Evolutionary conservation across 1,140 invertebrate genomes (phyloP), one percentile per base, ranked within the genome.

Genomic region (Rhizoglyphus robini): DNA sequence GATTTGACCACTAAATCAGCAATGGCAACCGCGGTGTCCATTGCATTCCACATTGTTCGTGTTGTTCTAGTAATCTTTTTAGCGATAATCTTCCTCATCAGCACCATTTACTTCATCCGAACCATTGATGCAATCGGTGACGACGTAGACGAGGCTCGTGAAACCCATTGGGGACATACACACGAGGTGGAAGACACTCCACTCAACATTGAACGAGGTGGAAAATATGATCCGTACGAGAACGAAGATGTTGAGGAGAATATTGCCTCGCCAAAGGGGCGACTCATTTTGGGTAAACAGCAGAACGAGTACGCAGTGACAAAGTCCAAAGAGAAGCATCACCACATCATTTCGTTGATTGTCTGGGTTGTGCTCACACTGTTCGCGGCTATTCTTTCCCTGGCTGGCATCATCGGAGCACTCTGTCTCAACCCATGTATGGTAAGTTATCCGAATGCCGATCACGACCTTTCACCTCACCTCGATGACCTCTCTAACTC

Each of bases 91-190:
- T 64, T 64, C n/a, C 20, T 64, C 20, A 64, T 64, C 1, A 49
- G 46, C 25, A 31, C 41, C 3, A 36, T 49, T 3, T 64, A 64
- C 41, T 64, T 64, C 25, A 48, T 64, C 13, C 38, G 41, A 49
- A 20, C 63, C 1, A 64, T 64, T 31, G 63, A 64, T 64, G 63
- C 63, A 31, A 64, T 64, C 20, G 63, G 63, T 38, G 63, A 64
- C 25, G 63, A 64, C 29, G 25, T 64, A 23, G 63, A 64, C 41
- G 46, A 20, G n/a, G 46, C 41, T 2, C 5, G 63, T 3, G 63
- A 64, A 36, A 64, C 63, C 25, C 63, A 64, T 38, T 51, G 20
- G 54, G 46, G 41, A 2, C 61, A 63, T 30, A 36, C 30, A 18
- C 41, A 51, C n/a, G 58, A 60, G 29, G 27, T 60, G n/a, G 58